Conservation (phyloP, 2,113 vertebrate species). For the Stigmatopora nigra region DNA sequence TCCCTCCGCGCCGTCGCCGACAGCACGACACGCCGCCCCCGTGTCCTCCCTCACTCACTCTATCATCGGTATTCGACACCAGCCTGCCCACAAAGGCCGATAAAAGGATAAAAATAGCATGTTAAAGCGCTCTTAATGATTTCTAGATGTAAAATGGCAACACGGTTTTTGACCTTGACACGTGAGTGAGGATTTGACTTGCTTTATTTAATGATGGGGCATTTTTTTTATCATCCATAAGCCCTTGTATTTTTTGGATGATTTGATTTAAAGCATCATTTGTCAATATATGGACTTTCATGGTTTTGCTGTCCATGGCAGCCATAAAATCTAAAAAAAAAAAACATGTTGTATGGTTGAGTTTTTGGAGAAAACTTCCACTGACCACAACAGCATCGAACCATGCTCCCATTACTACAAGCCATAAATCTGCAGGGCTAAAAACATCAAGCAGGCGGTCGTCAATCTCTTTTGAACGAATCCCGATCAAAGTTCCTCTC, state of each 20-base stretch:
- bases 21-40: constrained; percentile 21
- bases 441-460: background rate
- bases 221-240: too few species aligned
- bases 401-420: background rate
- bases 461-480: constrained; percentile 6
- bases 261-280: too few species aligned
- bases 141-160: too few species aligned
- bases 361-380: constrained; percentile 25
- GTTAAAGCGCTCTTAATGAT: background rate
- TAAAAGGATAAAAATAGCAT: background rate
- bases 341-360: constrained; percentile 46
- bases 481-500: constrained; percentile 7
- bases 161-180: too few species aligned
- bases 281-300: too few species aligned
- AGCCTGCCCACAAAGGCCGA: constrained; percentile 12
- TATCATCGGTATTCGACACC: constrained; percentile 39
- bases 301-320: too few species aligned
- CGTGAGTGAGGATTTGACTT: too few species aligned
- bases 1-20: constrained; percentile 38
- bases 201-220: too few species aligned
- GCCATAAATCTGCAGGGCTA: constrained; percentile 1
- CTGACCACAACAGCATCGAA: constrained; percentile 21
- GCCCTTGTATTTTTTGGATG: too few species aligned
- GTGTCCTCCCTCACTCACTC: constrained; percentile 10
- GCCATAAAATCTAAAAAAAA: too few species aligned